Percentiles rank a stretch among this genome's conserved stretches.
Evolutionary conservation across 1,140 invertebrate genomes (phyloP).

Genomic region (Monochamus saltuarius): DNA sequence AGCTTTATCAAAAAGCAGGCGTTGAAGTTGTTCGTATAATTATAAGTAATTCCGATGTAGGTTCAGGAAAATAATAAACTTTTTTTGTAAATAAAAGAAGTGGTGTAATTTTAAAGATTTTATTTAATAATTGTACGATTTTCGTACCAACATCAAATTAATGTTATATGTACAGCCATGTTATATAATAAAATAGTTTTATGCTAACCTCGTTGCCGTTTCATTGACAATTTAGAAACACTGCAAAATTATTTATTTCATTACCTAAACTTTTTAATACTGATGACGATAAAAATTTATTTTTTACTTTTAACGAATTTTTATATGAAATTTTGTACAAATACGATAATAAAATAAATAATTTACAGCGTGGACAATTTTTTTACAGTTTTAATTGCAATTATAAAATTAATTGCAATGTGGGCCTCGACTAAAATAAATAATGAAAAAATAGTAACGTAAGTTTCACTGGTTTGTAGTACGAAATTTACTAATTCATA

Average conservation of each 20-base stretch:
- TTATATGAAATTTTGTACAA: conserved; percentile 48
- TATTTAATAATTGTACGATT: conserved; percentile 44
- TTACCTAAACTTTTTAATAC: conserved; percentile 41
- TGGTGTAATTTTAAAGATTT: conserved; percentile 15
- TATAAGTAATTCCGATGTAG: no score
- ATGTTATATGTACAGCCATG: conserved; percentile 46
- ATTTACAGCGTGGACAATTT: conserved; percentile 7
- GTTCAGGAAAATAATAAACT: no score
- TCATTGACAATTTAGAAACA: conserved; percentile 45
- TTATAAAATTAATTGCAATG: conserved; percentile 27
- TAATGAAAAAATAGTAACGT: conserved; percentile 26
- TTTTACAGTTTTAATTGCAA: conserved; percentile 5
- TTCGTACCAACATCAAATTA: conserved; percentile 48
- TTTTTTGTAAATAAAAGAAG: background rate
- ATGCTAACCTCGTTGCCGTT: conserved; percentile 45
- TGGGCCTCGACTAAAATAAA: conserved; percentile 25
- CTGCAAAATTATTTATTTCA: conserved; percentile 29
- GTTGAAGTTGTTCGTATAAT: conserved; percentile 26
- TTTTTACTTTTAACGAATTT: conserved; percentile 35
- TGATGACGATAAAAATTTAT: conserved; percentile 40
- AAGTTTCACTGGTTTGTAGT: conserved; percentile 34
- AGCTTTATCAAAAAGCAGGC: conserved; percentile 45
- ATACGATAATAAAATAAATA: conserved; percentile 34
- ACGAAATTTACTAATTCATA: conserved; percentile 33
- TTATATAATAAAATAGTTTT: conserved; percentile 51